Conservation (phyloP, 2,113 vertebrate species). For the Elachura formosa region DNA sequence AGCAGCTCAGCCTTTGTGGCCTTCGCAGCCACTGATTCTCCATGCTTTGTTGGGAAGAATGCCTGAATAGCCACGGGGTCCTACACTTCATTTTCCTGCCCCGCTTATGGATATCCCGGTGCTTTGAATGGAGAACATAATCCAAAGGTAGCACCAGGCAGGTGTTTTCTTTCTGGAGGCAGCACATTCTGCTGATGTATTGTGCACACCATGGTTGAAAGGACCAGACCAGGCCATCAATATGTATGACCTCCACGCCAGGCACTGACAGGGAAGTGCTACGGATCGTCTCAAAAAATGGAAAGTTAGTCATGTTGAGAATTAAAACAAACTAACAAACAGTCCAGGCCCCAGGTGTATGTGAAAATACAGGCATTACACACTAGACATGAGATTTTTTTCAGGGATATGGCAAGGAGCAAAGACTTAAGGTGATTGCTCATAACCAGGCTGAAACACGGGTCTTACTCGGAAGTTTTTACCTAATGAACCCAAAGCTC, state of each 20-base stretch:
- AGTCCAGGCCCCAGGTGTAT: background rate
- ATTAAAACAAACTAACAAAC: background rate
- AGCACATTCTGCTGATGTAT: background rate
- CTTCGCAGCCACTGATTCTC: conserved; percentile 8
- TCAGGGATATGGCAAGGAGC: background rate
- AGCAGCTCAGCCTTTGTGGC: conserved; percentile 30
- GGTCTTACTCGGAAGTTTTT: background rate
- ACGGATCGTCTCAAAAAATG: accelerated
- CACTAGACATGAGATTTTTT: accelerated
- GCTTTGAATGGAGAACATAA: background rate
- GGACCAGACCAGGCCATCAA: background rate
- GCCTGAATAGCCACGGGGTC: background rate
- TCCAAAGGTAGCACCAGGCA: conserved; percentile 19
- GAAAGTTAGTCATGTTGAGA: accelerated
- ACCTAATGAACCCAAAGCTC: background rate
- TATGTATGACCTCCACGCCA: background rate
- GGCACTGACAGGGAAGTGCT: background rate
- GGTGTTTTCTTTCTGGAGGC: conserved; percentile 17
- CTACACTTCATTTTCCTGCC: background rate
- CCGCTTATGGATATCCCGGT: background rate
- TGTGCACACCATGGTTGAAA: background rate
- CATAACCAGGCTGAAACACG: background rate
- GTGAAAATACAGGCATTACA: background rate
- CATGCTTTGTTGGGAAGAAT: conserved; percentile 25
- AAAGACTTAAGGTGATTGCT: background rate